Conservation (phyloP, 2,113 vertebrate species). For the Pomatostomus ruficeps region DNA sequence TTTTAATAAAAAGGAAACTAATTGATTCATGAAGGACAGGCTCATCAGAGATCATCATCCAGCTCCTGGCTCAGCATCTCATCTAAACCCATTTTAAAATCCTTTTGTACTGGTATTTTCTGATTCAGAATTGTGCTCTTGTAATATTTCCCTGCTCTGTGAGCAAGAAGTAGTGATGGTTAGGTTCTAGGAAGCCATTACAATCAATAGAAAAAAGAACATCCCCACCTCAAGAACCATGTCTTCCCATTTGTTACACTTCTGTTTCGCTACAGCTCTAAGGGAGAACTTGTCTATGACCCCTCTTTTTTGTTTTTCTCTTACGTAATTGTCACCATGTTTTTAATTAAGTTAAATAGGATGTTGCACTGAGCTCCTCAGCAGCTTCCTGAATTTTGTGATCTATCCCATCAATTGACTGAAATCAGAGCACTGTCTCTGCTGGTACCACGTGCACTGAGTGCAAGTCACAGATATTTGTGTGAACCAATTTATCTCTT, state of each 20-base stretch:
- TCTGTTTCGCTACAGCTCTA: not conserved
- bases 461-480: constrained; percentile 4
- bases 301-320: not conserved
- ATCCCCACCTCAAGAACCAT: accelerated
- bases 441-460: not conserved
- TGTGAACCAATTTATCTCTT: constrained; percentile 56
- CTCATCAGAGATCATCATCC: not conserved
- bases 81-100: not conserved
- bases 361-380: not conserved
- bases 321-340: not conserved
- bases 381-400: constrained; percentile 12
- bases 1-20: not conserved
- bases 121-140: not conserved
- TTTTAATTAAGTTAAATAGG: constrained; percentile 10
- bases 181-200: not conserved
- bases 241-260: not conserved
- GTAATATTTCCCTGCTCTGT: not conserved
- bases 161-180: not conserved
- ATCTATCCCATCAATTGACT: not conserved
- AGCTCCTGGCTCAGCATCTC: not conserved
- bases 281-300: not conserved
- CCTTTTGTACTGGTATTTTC: not conserved
- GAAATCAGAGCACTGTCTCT: not conserved
- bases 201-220: not conserved
- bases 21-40: not conserved